These are phyloP conservation scores for Ectropis grisescens DNA, from an alignment of 1,140 invertebrate genomes.

Conservation along the genomic window DNA sequence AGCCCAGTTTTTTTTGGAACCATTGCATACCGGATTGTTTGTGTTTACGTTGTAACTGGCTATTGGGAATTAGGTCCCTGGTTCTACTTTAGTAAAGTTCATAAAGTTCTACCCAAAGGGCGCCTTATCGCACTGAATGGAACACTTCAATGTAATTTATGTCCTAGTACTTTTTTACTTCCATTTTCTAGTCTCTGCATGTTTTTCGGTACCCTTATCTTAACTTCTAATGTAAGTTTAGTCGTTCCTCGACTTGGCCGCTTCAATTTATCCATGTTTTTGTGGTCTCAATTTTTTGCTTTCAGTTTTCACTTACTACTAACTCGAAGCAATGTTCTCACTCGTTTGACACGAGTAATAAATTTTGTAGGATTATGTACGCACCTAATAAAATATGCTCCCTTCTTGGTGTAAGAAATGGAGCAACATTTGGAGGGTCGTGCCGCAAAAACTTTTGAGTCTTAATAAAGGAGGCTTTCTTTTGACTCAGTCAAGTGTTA, in stretches of 20 bases:
- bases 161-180: slow-evolving; percentile 1
- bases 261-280: slow-evolving; percentile 6
- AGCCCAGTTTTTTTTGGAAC: no score
- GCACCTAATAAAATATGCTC: no score
- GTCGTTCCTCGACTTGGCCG: slow-evolving; percentile 16
- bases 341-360: slow-evolving; percentile 4
- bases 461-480: no score
- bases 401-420: no score
- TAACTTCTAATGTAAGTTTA: slow-evolving; percentile 8
- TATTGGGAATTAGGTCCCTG: no score
- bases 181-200: slow-evolving; percentile 10
- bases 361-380: slow-evolving; percentile 6
- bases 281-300: slow-evolving; percentile 3
- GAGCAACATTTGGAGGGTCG: no score
- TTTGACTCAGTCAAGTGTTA: no score
- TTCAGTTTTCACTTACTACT: slow-evolving; percentile 1
- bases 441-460: no score
- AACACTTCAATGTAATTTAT: slow-evolving; percentile 55
- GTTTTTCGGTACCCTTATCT: slow-evolving; percentile 16
- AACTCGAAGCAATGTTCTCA: no score
- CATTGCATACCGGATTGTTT: no score
- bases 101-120: slow-evolving; percentile 27
- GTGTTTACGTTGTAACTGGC: no score
- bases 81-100: slow-evolving; percentile 31
- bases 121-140: slow-evolving; percentile 43